Evolutionary conservation across 2,888 invertebrate genomes (phyloP), one percentile per base, ranked within the genome.

Genomic region (Autographa pulchrina): DNA sequence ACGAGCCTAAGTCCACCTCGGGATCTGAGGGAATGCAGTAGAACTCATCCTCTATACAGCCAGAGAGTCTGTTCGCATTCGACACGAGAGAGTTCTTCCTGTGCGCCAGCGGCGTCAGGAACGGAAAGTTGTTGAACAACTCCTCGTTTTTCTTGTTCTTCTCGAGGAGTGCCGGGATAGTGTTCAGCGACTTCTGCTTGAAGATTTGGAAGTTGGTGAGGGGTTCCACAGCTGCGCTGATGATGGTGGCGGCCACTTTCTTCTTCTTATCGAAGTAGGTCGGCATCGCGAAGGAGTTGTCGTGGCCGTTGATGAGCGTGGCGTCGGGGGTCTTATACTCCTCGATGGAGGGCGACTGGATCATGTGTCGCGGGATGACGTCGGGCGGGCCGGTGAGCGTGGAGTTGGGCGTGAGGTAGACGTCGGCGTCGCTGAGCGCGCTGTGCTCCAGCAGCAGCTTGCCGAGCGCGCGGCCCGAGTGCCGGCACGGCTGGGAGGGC

Each of bases 21-120:
- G 89, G 87, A 69, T 94, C 94, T 25, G 93, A 92, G 11, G 92
- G 91, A 54, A 94, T 89, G 87, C 93, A 92, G 86, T 94, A 95
- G 88, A 96, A 94, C 86, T 95, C 95, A 86, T 95, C 96, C 88
- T 96, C 95, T 58, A 94, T 84, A 75, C 94, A 94, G 13, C 95
- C 95, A 38, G 94, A 92, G 62, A 94, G 90, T 0, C 94, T 78
- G 73, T 87, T 86, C 67, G 93, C 91, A 74, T 90, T 88, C 63
- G 92, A 88, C 61, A 92, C 89, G 11, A 94, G 89, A 25, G 95
- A 96, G 82, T 90, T 93, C 91, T 95, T 96, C 5, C 97, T 87
- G 86, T 96, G 95, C 69, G 96, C 96, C 59, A 96, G 92, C 64
- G 97, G 97, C 71, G 97, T 97, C 77, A 97, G 89, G 85, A 97